Conservation (phyloP, 2,888 invertebrate species). For the Melanchra persicariae region DNA sequence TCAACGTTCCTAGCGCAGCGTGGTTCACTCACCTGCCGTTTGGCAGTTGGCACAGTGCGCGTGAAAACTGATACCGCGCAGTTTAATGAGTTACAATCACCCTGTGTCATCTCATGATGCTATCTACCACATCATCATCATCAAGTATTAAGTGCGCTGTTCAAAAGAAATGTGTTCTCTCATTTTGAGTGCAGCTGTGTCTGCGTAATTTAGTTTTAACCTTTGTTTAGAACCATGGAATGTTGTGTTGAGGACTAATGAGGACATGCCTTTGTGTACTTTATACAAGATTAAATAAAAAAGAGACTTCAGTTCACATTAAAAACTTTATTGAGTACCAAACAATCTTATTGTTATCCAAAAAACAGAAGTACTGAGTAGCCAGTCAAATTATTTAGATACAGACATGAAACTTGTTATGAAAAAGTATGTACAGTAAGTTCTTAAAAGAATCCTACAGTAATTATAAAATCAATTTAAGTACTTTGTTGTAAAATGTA, state of each 20-base stretch:
- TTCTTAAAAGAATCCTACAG: slow-evolving; percentile 42
- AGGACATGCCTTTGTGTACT: slow-evolving; percentile 8
- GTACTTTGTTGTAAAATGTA: slow-evolving; percentile 70
- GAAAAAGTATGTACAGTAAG: slow-evolving; percentile 69
- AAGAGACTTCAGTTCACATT: slow-evolving; percentile 69
- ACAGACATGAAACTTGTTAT: slow-evolving; percentile 56
- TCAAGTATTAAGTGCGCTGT: slow-evolving; percentile 9
- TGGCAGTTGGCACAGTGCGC: slow-evolving; percentile 83
- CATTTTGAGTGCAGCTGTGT: not conserved
- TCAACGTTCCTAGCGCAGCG: slow-evolving; percentile 78
- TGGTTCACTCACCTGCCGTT: slow-evolving; percentile 87
- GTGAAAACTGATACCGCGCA: slow-evolving; percentile 80
- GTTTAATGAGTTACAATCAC: slow-evolving; percentile 52
- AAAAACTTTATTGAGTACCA: slow-evolving; percentile 71
- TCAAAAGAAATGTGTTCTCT: slow-evolving; percentile 30
- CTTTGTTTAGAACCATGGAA: not conserved
- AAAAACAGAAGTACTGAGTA: slow-evolving; percentile 43
- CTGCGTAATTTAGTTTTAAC: not conserved
- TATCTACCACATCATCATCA: slow-evolving; percentile 20
- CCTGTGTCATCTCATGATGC: slow-evolving; percentile 35
- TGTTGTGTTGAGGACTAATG: slow-evolving; percentile 9
- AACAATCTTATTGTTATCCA: slow-evolving; percentile 61
- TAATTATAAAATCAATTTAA: slow-evolving; percentile 58
- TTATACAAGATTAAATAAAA: slow-evolving; percentile 79
- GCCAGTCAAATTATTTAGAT: slow-evolving; percentile 51